Evolutionary conservation across 2,113 vertebrate species (phyloP).

Genomic region (Otus sunia): DNA sequence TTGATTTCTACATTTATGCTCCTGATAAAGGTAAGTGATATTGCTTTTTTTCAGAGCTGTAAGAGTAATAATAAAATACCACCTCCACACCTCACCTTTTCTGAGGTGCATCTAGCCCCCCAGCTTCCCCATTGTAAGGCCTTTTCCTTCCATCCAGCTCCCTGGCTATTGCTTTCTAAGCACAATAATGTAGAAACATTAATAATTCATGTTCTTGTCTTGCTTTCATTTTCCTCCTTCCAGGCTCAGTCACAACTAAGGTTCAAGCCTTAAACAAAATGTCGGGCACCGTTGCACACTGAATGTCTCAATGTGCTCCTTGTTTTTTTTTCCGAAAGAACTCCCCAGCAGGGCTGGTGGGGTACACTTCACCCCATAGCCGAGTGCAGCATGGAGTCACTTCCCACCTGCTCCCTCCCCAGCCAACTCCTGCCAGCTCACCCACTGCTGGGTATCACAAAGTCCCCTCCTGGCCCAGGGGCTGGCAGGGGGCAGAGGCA

Average conservation of each 20-base stretch:
- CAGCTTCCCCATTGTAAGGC: background rate
- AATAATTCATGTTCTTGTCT: constrained; percentile 35
- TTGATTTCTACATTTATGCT: background rate
- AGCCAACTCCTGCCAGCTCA: background rate
- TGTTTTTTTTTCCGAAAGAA: background rate
- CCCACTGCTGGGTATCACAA: rapidly evolving
- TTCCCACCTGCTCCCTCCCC: background rate
- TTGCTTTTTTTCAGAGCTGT: background rate
- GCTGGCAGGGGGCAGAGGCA: background rate
- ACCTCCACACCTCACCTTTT: background rate
- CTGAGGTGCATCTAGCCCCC: background rate
- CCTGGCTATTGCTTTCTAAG: background rate
- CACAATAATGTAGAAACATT: constrained; percentile 19
- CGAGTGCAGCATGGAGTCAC: rapidly evolving
- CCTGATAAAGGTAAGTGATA: background rate
- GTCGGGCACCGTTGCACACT: rapidly evolving
- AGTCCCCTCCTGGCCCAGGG: background rate
- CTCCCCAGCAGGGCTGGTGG: rapidly evolving
- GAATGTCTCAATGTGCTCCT: background rate
- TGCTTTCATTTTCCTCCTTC: constrained; percentile 37
- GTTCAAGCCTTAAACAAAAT: background rate
- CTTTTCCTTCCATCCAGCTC: background rate
- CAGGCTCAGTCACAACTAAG: background rate
- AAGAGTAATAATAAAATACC: background rate
- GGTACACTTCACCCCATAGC: background rate